A percentile compares a stretch with the other conserved stretches of the same genome.
phyloP scores from a whole-genome alignment of 2,888 invertebrate genomes.

The Lasioglossum malachurum region DNA sequence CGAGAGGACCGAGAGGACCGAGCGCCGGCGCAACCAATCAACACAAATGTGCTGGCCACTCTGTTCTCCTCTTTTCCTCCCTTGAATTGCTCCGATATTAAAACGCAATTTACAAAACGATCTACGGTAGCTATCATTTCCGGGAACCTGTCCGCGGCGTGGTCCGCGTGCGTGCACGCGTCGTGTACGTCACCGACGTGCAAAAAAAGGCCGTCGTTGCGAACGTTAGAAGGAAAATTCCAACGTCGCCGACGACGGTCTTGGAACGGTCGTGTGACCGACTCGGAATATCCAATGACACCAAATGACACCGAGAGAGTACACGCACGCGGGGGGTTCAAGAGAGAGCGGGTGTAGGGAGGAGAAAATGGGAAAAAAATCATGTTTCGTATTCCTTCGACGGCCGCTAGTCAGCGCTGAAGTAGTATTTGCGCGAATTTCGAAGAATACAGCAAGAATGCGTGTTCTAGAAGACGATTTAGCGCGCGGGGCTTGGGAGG shows the following conservation, averaged over 20 bases:
- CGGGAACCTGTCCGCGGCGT: no score
- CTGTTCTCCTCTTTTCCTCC: constrained; percentile 3
- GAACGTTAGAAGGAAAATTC: constrained; percentile 12
- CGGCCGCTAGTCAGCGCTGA: constrained; percentile 74
- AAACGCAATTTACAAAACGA: neutral
- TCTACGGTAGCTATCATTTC: neutral
- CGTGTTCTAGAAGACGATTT: constrained; percentile 29
- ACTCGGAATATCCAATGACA: constrained; percentile 32
- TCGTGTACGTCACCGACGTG: no score
- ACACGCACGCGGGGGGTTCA: neutral
- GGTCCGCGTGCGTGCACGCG: neutral
- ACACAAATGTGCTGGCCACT: constrained; percentile 54
- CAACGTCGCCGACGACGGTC: constrained; percentile 24
- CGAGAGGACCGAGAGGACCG: constrained; percentile 77
- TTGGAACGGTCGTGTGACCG: neutral
- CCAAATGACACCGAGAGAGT: neutral
- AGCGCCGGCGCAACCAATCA: constrained; percentile 81
- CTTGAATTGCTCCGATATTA: neutral
- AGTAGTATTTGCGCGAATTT: constrained; percentile 73
- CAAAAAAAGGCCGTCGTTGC: neutral
- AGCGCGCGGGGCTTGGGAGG: neutral
- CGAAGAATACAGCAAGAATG: constrained; percentile 49
- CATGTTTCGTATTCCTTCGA: constrained; percentile 29
- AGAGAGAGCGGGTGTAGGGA: neutral
- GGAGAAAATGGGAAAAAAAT: neutral